Base-by-base conservation (phyloP, 2,888 invertebrate genomes). In the Pheosia gnoma region DNA sequence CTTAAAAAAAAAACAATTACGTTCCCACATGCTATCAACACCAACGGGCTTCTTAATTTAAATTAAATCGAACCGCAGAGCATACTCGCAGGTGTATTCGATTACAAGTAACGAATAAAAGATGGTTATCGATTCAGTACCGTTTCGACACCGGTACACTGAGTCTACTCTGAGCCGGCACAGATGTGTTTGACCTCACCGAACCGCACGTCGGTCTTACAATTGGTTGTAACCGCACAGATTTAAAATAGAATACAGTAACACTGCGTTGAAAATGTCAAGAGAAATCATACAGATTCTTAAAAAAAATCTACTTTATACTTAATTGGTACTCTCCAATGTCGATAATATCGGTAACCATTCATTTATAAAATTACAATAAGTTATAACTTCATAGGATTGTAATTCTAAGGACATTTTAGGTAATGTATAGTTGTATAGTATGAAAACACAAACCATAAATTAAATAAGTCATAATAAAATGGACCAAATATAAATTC, bases 71-170 rank as follows among this genome's bases (percentile, higher is more conserved):
- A 53, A 38, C 53, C 53, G 36, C 37, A 53, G 37, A 36, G 25
- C 6, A 36, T 37, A 38, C 10, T 55, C 13, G 13, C 55, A 55
- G 55, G 55, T 55, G 39, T 55, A 55, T 55, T 55, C 55, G 55
- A 55, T 55, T 55, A 55, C 13, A 11, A 38, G 55, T 55, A 55
- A 13, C 55, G 55, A 55, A 13, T 55, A n/a, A 8, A 39, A 55
- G 55, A 55, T 55, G n/a, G 53, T 55, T 39, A 55, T 55, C 55
- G 55, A 55, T 55, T 55, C 55, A n/a, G 39, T 55, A 55, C 55
- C 55, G 55, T 55, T 55, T 55, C 38, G 55, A 41, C 39, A 55
- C 7, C 55, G 55, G 55, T 55, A 55, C 55, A 55, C 10, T 39
- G 38, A 55, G n/a, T 39, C 39, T 39, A n/a, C 3, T 55, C 39